Evolutionary conservation across 2,888 invertebrate species (phyloP).

Genomic region (Ochropleura plecta): DNA sequence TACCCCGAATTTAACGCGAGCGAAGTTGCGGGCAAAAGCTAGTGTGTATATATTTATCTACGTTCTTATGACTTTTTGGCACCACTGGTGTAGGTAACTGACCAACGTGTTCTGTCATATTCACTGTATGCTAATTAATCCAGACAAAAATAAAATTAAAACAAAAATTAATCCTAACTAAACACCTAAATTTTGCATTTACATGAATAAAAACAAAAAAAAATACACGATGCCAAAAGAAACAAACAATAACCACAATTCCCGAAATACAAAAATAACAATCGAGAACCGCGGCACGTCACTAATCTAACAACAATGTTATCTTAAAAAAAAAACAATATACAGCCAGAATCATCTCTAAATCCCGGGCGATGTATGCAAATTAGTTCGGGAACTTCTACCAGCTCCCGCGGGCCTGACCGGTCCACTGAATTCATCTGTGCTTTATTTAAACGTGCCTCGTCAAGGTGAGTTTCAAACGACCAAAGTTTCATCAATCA

Average conservation of each 20-base stretch:
- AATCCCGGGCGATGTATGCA: slow-evolving; percentile 73
- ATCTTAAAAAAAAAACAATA: slow-evolving; percentile 57
- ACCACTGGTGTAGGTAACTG: neutral
- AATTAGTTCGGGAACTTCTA: slow-evolving; percentile 73
- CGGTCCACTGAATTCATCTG: slow-evolving; percentile 69
- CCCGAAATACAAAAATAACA: slow-evolving; percentile 12
- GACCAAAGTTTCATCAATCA: slow-evolving; percentile 1
- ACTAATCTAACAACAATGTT: slow-evolving; percentile 43
- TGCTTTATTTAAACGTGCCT: slow-evolving; percentile 67
- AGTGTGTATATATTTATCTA: too few species aligned
- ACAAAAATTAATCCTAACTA: neutral
- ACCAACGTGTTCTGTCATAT: neutral
- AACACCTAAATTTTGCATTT: neutral
- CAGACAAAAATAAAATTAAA: neutral
- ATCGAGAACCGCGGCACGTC: slow-evolving; percentile 30
- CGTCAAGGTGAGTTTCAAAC: slow-evolving; percentile 56
- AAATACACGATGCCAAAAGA: neutral
- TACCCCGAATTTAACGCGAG: too few species aligned
- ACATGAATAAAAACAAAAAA: neutral
- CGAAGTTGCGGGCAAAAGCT: too few species aligned
- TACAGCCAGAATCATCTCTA: slow-evolving; percentile 62
- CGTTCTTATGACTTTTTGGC: too few species aligned
- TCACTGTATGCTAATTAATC: neutral
- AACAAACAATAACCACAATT: neutral
- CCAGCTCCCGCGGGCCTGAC: slow-evolving; percentile 66